Evolutionary conservation across 2,888 invertebrate species (phyloP).

Genomic region (Coronaproctus castanopsis): DNA sequence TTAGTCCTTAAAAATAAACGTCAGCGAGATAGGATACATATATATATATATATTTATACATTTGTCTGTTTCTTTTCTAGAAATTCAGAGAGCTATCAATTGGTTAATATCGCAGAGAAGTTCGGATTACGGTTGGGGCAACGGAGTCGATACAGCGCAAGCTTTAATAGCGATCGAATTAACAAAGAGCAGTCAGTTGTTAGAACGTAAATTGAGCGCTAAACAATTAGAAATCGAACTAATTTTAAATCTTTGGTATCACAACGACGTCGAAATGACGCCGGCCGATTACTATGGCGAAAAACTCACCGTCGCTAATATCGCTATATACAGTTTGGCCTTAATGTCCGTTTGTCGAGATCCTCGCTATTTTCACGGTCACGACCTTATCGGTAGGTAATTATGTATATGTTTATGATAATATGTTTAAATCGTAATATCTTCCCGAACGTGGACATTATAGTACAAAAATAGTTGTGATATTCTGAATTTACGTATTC

Average conservation of each 20-base stretch:
- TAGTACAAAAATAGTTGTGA: too few relatives aligned
- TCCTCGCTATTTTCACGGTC: slow-evolving; percentile 63
- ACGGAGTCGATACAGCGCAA: slow-evolving; percentile 58
- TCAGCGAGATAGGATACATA: too few relatives aligned
- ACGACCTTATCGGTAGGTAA: slow-evolving; percentile 53
- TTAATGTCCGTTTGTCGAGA: slow-evolving; percentile 63
- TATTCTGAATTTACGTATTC: too few relatives aligned
- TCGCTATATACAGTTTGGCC: slow-evolving; percentile 59
- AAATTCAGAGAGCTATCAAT: slow-evolving; percentile 43
- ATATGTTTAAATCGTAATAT: background rate
- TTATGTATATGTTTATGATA: background rate
- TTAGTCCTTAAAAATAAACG: too few relatives aligned
- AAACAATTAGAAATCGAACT: slow-evolving; percentile 79
- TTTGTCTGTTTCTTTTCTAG: too few relatives aligned
- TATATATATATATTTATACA: too few relatives aligned
- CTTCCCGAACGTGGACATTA: too few relatives aligned
- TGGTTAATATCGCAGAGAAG: slow-evolving; percentile 54
- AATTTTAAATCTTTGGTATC: slow-evolving; percentile 61
- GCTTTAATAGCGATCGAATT: slow-evolving; percentile 60
- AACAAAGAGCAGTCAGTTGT: slow-evolving; percentile 33
- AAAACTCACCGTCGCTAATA: slow-evolving; percentile 37
- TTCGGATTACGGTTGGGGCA: slow-evolving; percentile 53
- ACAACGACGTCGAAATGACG: slow-evolving; percentile 18
- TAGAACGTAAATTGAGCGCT: slow-evolving; percentile 53
- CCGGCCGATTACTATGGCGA: slow-evolving; percentile 14